Conservation (phyloP, 2,113 vertebrate genomes). For the Upupa epops region DNA sequence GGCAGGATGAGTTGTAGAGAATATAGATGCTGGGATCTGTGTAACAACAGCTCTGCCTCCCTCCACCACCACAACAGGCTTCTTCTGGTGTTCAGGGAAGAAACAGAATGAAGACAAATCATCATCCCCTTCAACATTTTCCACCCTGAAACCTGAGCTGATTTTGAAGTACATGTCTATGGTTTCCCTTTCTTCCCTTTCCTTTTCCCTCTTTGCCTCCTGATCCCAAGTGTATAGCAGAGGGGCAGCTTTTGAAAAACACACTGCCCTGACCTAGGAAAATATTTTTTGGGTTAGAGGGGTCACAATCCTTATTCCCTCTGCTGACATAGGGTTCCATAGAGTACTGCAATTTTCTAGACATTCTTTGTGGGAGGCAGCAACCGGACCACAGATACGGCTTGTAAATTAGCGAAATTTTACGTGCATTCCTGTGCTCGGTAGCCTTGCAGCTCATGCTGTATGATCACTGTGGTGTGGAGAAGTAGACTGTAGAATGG, state of each 20-base stretch:
- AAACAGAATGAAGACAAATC: not conserved
- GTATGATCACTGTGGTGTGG: not conserved
- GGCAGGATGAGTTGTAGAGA: not conserved
- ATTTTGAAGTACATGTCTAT: not conserved
- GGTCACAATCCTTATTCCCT: not conserved
- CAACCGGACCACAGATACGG: accelerated
- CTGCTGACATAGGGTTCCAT: not conserved
- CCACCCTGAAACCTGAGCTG: not conserved
- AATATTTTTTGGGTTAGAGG: not conserved
- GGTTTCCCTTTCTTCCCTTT: not conserved
- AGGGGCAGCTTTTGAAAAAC: not conserved
- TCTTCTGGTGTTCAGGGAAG: not conserved
- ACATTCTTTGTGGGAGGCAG: not conserved
- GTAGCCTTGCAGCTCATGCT: not conserved
- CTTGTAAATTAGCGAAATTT: not conserved
- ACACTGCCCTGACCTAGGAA: not conserved
- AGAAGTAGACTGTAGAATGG: not conserved
- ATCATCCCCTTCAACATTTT: not conserved
- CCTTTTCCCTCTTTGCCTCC: not conserved
- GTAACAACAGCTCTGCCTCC: not conserved
- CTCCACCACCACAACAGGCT: not conserved
- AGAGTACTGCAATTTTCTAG: not conserved
- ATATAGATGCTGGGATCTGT: not conserved
- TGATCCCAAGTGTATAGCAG: not conserved
- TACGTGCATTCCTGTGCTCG: not conserved